Percentiles rank a stretch among this genome's conserved stretches.
Conservation (phyloP, 2,888 invertebrate species). For the Lysandra bellargus region DNA sequence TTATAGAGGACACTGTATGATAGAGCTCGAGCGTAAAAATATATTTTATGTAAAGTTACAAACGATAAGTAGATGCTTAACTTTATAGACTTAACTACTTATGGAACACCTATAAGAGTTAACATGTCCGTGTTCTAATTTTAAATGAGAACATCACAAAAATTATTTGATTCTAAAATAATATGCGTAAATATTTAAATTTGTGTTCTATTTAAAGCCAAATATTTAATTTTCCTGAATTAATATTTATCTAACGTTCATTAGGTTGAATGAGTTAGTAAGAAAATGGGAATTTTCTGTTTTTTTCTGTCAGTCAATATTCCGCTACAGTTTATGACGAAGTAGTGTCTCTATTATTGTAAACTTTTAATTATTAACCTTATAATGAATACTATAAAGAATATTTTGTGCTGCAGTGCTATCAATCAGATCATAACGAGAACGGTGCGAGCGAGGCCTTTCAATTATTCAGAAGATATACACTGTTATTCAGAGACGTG, state of each 20-base stretch:
- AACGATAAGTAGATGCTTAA: background rate
- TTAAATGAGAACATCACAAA: background rate
- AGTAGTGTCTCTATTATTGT: background rate
- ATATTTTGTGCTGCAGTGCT: background rate
- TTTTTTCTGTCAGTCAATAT: constrained; percentile 8
- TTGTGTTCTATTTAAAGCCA: background rate
- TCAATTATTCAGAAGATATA: constrained; percentile 65
- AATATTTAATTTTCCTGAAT: background rate
- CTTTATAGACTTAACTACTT: constrained; percentile 8
- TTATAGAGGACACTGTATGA: background rate
- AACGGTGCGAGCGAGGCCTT: constrained; percentile 54
- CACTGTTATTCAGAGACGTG: constrained; percentile 52
- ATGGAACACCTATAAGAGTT: background rate
- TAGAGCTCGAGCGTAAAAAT: background rate
- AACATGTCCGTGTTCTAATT: constrained; percentile 16
- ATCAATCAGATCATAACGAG: constrained; percentile 48
- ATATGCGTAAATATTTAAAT: background rate
- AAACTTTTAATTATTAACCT: constrained; percentile 32
- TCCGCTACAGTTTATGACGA: background rate
- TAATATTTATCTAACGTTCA: background rate
- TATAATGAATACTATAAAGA: constrained; percentile 28
- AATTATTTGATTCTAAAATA: background rate
- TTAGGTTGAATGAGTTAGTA: background rate
- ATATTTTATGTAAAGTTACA: background rate
- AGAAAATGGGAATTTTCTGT: background rate